Conservation (phyloP, 2,888 invertebrate species). For the Harpalus rufipes region DNA sequence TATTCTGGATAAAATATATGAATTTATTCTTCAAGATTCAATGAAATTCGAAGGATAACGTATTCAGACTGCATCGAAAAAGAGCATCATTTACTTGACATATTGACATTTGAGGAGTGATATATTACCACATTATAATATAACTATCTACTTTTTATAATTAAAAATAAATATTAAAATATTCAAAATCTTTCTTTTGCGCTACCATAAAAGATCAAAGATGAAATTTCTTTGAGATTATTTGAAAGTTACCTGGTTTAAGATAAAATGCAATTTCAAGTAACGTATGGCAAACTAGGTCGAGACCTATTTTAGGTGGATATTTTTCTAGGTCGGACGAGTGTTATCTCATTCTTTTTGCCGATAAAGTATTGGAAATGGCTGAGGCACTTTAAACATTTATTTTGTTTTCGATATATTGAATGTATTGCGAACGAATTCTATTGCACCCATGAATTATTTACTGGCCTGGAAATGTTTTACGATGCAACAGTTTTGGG, state of each 20-base stretch:
- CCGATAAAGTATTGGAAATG: slow-evolving; percentile 1
- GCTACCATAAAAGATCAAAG: too few species aligned
- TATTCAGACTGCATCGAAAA: slow-evolving; percentile 13
- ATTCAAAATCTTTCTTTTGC: too few species aligned
- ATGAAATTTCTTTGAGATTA: not conserved
- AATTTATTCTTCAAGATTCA: not conserved
- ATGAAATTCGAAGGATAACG: slow-evolving; percentile 10
- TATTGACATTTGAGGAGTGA: not conserved
- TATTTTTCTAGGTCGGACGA: slow-evolving; percentile 20
- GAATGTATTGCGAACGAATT: not conserved
- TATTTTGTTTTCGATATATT: slow-evolving; percentile 7
- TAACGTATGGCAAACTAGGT: slow-evolving; percentile 12
- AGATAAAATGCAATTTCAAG: not conserved
- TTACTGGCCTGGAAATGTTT: not conserved
- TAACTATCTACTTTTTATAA: too few species aligned
- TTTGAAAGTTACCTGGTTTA: not conserved
- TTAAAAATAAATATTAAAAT: too few species aligned
- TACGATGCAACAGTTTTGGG: not conserved
- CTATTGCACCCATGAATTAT: not conserved
- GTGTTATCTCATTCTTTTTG: slow-evolving; percentile 17
- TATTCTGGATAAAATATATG: slow-evolving; percentile 12
- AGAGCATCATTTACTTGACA: not conserved
- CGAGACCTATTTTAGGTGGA: slow-evolving; percentile 19
- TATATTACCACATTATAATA: not conserved
- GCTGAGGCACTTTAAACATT: not conserved